Evolutionary conservation across 2,113 vertebrate species (phyloP), one percentile per base, ranked within the genome.

Genomic region (Thamnaconus septentrionalis): DNA sequence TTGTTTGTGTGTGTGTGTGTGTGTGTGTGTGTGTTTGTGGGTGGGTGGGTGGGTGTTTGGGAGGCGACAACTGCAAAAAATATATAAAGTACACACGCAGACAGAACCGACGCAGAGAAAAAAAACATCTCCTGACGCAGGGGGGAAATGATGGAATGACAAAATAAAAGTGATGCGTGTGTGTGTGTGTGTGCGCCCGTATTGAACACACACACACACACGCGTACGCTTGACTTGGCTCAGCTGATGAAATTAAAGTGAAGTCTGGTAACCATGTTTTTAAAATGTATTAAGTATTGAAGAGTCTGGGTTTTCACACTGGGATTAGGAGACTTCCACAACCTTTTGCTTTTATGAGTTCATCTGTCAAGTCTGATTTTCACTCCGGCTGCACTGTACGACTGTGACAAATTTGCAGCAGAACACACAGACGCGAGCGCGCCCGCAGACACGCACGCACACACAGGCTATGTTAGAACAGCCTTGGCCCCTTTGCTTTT

Each of bases 261-360:
- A 89, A 81, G 64, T 79, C 59, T 78, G 56, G 79, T 83, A 78
- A 86, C 76, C 78, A 69, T 76, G 75, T 82, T 89, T 85, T 85
- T 88, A 80, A 76, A 68, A 67, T 71, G 44, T 59, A 81, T 88
- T 57, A 90, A 89, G 66, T 73, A 90, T 88, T 86, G 18, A 85
- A 72, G 73, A 75, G 68, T 58, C 55, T 10, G 18, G 60, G 67
- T 61, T 77, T 71, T 56, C 75, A 65, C 80, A 59, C 41, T 72
- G 73, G 84, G 82, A 75, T 70, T 66, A 46, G 43, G 60, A 41
- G 57, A 56, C 44, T 59, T 79, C 75, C 67, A 64, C 69, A 66
- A 47, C 63, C 50, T 67, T 73, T 72, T 54, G 57, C 59, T 71
- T 82, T 69, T 69, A 69, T 70, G 66, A 12, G 31, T 70, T 73